Evolutionary conservation across 2,888 invertebrate species (phyloP).

Genomic region (Pseudeuparius sepicola): DNA sequence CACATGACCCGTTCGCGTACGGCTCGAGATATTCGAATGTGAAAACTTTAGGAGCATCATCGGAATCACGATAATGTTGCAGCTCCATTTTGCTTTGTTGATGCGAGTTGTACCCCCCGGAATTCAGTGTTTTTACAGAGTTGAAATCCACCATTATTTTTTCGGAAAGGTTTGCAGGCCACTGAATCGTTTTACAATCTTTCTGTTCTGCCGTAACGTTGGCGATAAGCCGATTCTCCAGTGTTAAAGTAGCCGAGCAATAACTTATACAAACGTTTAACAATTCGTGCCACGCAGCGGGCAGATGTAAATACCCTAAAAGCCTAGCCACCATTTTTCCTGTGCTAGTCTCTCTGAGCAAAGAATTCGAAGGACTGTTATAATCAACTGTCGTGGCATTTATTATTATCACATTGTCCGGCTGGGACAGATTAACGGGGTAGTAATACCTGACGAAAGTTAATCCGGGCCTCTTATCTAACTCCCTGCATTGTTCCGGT

Average conservation of each 20-base stretch:
- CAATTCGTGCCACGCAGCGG: constrained; percentile 64
- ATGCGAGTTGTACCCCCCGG: constrained; percentile 44
- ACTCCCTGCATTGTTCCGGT: constrained; percentile 66
- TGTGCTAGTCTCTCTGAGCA: too few species aligned
- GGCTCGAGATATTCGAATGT: constrained; percentile 86
- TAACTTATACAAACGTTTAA: constrained; percentile 71
- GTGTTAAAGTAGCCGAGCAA: constrained; percentile 57
- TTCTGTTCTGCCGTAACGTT: constrained; percentile 59
- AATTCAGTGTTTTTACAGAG: constrained; percentile 38
- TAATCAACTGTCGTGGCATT: constrained; percentile 47
- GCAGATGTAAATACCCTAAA: constrained; percentile 73
- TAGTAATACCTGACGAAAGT: constrained; percentile 82
- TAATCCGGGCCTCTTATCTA: constrained; percentile 76
- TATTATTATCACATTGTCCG: constrained; percentile 47
- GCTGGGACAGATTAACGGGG: constrained; percentile 79
- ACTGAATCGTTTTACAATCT: constrained; percentile 57
- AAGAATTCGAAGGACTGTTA: constrained; percentile 59
- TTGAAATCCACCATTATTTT: constrained; percentile 40
- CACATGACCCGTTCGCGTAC: constrained; percentile 70
- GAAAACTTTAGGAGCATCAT: constrained; percentile 66
- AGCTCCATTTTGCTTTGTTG: constrained; percentile 75
- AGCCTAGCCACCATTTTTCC: constrained; percentile 68
- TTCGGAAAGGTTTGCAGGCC: constrained; percentile 38
- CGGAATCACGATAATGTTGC: constrained; percentile 58
- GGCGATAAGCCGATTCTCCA: constrained; percentile 41